Evolutionary conservation across 2,113 vertebrate genomes (phyloP).

Genomic region (Platanista minor): DNA sequence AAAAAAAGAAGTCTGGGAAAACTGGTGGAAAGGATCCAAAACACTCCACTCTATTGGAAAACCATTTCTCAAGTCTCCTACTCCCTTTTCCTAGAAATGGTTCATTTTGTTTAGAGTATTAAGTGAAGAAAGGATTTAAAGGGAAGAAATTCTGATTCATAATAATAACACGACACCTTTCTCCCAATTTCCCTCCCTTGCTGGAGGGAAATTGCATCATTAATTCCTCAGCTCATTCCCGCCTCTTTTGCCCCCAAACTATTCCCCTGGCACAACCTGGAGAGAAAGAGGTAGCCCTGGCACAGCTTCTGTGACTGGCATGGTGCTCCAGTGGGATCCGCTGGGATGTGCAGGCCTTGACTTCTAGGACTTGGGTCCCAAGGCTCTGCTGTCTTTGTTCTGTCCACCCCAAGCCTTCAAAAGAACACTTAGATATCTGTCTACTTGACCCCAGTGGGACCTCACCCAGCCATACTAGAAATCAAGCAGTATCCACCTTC

Average conservation of each 20-base stretch:
- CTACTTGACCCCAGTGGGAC: background rate
- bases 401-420: background rate
- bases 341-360: background rate
- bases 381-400: background rate
- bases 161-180: conserved; percentile 23
- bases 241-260: background rate
- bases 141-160: conserved; percentile 25
- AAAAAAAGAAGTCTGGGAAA: background rate
- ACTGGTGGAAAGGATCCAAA: background rate
- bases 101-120: background rate
- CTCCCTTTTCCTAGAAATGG: conserved; percentile 44
- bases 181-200: no score
- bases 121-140: conserved; percentile 29
- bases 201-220: background rate
- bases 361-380: background rate
- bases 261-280: background rate
- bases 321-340: no score
- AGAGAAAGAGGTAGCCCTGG: background rate
- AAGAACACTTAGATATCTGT: background rate
- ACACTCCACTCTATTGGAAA: background rate
- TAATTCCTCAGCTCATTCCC: background rate
- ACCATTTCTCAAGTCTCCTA: background rate
- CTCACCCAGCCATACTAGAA: background rate
- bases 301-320: background rate
- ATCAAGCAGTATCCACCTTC: background rate